These are phyloP conservation scores for Desmodus rotundus DNA, from an alignment of 2,113 vertebrate species.

Conservation along the genomic window DNA sequence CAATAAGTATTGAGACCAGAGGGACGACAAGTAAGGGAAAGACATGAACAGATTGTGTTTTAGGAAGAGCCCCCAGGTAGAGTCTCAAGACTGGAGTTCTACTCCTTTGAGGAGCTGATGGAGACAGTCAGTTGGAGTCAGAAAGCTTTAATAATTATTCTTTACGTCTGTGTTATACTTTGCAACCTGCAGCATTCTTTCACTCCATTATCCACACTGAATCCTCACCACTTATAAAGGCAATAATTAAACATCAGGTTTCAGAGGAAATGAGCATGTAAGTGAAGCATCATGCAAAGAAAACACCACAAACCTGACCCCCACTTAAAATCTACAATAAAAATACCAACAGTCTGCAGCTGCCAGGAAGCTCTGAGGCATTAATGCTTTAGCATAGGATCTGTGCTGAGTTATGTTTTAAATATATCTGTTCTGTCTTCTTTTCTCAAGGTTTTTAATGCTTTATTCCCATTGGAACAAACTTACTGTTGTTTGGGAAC, in stretches of 20 bases:
- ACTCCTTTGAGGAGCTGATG: neutral
- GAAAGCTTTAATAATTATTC: neutral
- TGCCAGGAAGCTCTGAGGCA: neutral
- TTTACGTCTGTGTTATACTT: neutral
- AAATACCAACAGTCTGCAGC: neutral
- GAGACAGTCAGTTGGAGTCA: neutral
- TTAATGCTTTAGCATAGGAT: neutral
- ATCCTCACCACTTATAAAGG: constrained; percentile 6
- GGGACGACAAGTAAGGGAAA: neutral
- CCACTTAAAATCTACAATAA: constrained; percentile 20
- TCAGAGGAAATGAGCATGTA: neutral
- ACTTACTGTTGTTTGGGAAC: neutral
- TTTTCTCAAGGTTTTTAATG: neutral
- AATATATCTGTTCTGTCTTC: neutral
- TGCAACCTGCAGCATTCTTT: neutral
- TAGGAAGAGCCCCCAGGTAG: neutral
- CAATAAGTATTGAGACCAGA: neutral
- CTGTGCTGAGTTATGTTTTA: neutral
- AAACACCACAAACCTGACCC: neutral
- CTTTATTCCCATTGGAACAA: neutral
- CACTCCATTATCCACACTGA: neutral
- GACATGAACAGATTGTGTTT: neutral
- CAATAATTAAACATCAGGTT: neutral
- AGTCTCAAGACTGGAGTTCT: neutral
- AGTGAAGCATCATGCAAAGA: neutral